Evolutionary conservation across 1,140 invertebrate species (phyloP).

Genomic region (Dryas iulia): DNA sequence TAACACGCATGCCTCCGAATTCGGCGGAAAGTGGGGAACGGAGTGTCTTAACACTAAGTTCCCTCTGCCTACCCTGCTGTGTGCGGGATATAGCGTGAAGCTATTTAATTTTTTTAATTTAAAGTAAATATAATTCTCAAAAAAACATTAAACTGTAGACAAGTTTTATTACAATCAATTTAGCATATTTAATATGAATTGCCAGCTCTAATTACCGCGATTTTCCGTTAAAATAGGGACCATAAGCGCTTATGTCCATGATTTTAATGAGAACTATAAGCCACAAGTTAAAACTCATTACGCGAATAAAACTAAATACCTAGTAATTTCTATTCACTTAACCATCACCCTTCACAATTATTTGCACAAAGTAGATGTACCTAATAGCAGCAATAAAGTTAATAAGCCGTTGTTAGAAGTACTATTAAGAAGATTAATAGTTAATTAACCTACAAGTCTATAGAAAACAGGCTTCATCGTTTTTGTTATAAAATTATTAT

Average conservation of each 20-base stretch:
- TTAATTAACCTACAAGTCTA: background rate
- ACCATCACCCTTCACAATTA: background rate
- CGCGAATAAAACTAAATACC: background rate
- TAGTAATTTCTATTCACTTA: background rate
- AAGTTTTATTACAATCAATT: background rate
- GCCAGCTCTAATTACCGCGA: too few relatives aligned
- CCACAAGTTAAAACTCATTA: background rate
- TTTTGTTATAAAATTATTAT: background rate
- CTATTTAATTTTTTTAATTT: too few relatives aligned
- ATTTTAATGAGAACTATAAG: background rate
- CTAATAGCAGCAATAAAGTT: background rate
- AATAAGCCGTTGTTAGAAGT: background rate
- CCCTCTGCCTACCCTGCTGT: too few relatives aligned
- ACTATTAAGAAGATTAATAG: background rate
- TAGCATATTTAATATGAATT: background rate
- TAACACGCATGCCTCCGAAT: too few relatives aligned
- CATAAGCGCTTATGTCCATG: background rate
- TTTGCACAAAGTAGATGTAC: background rate
- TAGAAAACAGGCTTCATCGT: background rate
- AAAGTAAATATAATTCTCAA: too few relatives aligned
- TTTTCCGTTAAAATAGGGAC: background rate
- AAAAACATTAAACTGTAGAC: too few relatives aligned
- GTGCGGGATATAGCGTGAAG: too few relatives aligned
- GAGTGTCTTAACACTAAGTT: too few relatives aligned
- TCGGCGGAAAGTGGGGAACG: too few relatives aligned